Conservation (phyloP, 2,888 invertebrate species). For the Lobophora halterata region DNA sequence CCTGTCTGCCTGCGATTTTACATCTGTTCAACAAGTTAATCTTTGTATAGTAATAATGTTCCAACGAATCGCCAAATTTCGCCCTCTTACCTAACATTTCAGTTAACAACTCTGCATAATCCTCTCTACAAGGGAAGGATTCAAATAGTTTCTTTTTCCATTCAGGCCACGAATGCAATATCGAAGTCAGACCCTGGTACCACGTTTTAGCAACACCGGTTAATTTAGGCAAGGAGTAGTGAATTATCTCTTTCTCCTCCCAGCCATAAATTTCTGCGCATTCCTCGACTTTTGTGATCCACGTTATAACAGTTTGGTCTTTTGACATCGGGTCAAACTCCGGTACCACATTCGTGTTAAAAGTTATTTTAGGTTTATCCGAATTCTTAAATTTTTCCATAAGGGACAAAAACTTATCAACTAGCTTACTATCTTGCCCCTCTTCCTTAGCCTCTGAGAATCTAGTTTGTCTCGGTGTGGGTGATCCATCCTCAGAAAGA, state of each 20-base stretch:
- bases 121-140: slow-evolving; percentile 10
- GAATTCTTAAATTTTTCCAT: too few relatives aligned
- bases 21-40: slow-evolving; percentile 28
- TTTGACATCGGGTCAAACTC: not conserved
- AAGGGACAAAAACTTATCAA: too few relatives aligned
- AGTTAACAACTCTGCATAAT: slow-evolving; percentile 11
- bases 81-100: slow-evolving; percentile 9
- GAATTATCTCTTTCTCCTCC: slow-evolving; percentile 14
- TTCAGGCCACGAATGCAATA: slow-evolving; percentile 7
- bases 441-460: too few relatives aligned
- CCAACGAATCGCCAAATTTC: slow-evolving; percentile 8
- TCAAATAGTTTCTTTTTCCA: slow-evolving; percentile 15
- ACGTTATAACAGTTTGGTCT: slow-evolving; percentile 13
- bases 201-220: slow-evolving; percentile 13
- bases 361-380: too few relatives aligned
- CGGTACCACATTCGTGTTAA: too few relatives aligned
- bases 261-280: slow-evolving; percentile 16
- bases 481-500: too few relatives aligned
- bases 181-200: slow-evolving; percentile 12
- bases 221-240: slow-evolving; percentile 15
- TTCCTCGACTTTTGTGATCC: slow-evolving; percentile 16
- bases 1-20: slow-evolving; percentile 15
- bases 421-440: too few relatives aligned
- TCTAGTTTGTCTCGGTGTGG: too few relatives aligned
- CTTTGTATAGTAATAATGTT: slow-evolving; percentile 19